Percentiles rank a stretch among this genome's conserved stretches.
Evolutionary conservation across 2,113 vertebrate genomes (phyloP).

Genomic region (Larimichthys polyactis): DNA sequence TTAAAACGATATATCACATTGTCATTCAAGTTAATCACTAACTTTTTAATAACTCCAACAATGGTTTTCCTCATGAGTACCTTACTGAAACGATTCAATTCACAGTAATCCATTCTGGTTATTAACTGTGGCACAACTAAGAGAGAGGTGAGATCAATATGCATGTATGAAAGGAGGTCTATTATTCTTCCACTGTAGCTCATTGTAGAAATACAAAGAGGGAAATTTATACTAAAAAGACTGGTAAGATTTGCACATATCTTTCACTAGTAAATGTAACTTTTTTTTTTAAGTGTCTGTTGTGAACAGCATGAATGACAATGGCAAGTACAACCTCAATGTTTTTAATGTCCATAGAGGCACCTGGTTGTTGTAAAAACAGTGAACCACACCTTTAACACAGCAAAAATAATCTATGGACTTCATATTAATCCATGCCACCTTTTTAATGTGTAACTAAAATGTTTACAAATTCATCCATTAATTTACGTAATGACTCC

Average conservation of each 20-base stretch:
- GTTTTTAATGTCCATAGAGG: not conserved
- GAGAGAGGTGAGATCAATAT: not conserved
- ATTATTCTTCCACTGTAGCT: not conserved
- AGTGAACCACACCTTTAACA: not conserved
- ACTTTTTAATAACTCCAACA: not conserved
- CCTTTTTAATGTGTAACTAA: not conserved
- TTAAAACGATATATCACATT: not conserved
- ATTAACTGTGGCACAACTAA: not conserved
- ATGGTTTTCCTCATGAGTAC: not conserved
- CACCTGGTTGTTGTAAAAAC: not conserved
- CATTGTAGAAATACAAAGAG: not conserved
- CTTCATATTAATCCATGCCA: not conserved
- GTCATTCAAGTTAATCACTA: not conserved
- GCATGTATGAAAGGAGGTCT: not conserved
- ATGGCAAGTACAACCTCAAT: not conserved
- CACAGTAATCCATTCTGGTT: not conserved
- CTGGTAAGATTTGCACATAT: too few relatives aligned
- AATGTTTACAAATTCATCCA: slow-evolving; percentile 13
- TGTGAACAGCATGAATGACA: not conserved
- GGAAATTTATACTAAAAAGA: too few relatives aligned
- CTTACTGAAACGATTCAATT: not conserved
- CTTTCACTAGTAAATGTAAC: not conserved
- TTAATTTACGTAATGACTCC: slow-evolving; percentile 30
- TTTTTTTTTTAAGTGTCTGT: not conserved
- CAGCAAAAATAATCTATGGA: not conserved